These are phyloP conservation scores for Microcebus murinus DNA, from an alignment of 2,113 vertebrate genomes.

Conservation along the genomic window DNA sequence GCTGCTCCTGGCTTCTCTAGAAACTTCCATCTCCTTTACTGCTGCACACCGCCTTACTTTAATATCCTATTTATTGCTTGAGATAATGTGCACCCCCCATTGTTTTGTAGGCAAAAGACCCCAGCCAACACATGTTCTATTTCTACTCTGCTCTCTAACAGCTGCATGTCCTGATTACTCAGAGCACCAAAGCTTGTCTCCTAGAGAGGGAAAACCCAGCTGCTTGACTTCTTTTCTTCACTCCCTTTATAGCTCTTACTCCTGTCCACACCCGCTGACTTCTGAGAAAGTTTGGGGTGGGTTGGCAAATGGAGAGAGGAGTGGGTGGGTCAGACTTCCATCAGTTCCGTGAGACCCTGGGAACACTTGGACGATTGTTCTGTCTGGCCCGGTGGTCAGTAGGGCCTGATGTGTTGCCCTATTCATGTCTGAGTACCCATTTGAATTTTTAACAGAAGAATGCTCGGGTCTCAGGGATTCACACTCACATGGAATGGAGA, in stretches of 20 bases:
- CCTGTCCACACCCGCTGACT: not conserved
- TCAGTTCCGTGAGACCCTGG: not conserved
- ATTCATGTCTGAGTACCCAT: not conserved
- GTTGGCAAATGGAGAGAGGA: not conserved
- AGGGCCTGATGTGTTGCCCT: not conserved
- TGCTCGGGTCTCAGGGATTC: not conserved
- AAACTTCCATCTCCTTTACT: not conserved
- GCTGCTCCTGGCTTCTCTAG: not conserved
- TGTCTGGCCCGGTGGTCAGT: not conserved
- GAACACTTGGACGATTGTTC: not conserved
- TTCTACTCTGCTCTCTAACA: not conserved
- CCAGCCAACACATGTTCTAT: not conserved
- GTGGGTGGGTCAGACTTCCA: not conserved
- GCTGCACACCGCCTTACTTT: not conserved
- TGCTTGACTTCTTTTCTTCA: not conserved
- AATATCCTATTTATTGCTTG: not conserved
- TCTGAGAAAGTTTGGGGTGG: not conserved
- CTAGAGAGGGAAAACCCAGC: constrained; percentile 4
- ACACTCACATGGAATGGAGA: not conserved
- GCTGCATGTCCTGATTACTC: not conserved
- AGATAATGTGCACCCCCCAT: too few species aligned
- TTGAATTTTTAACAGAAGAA: not conserved
- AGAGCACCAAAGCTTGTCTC: not conserved
- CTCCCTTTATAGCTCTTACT: not conserved
- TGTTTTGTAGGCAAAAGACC: not conserved